Conservation (phyloP, 2,888 invertebrate genomes). For the Ommatoiulus sabulosus region DNA sequence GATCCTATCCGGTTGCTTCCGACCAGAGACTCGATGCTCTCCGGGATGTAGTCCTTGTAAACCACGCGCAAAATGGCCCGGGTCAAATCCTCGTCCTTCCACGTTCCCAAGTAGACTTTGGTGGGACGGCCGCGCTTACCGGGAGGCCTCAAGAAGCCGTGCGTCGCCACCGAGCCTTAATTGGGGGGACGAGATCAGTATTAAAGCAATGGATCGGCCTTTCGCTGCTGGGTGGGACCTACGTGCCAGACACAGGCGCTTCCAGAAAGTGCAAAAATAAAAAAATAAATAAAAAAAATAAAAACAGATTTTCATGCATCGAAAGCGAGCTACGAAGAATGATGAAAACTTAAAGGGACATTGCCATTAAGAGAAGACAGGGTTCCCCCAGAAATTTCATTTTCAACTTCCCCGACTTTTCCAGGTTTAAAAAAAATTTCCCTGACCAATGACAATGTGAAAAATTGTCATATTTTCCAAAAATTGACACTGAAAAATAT, state of each 20-base stretch:
- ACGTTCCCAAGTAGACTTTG: constrained; percentile 60
- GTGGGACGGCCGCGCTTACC: constrained; percentile 60
- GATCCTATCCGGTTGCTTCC: no score
- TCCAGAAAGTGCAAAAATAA: background rate
- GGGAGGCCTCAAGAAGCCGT: constrained; percentile 47
- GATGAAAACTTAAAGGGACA: no score
- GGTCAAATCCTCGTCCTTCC: constrained; percentile 59
- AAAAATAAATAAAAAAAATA: constrained; percentile 1
- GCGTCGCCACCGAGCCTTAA: constrained; percentile 10
- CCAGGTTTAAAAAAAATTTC: no score
- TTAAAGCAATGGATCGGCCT: background rate
- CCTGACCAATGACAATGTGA: no score
- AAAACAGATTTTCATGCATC: background rate
- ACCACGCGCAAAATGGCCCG: constrained; percentile 59
- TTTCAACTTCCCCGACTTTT: no score
- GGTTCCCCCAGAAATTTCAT: no score
- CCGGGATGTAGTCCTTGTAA: constrained; percentile 58
- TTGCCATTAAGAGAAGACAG: no score
- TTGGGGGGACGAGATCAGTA: background rate
- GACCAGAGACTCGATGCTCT: constrained; percentile 23
- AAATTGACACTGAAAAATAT: no score
- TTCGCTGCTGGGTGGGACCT: background rate
- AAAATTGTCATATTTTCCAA: no score
- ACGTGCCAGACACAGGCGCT: background rate
- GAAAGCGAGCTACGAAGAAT: background rate